A percentile compares a stretch with the other conserved stretches of the same genome.
These are phyloP conservation scores for Thymelicus sylvestris DNA, from an alignment of 2,888 invertebrate genomes.

Conservation along the genomic window DNA sequence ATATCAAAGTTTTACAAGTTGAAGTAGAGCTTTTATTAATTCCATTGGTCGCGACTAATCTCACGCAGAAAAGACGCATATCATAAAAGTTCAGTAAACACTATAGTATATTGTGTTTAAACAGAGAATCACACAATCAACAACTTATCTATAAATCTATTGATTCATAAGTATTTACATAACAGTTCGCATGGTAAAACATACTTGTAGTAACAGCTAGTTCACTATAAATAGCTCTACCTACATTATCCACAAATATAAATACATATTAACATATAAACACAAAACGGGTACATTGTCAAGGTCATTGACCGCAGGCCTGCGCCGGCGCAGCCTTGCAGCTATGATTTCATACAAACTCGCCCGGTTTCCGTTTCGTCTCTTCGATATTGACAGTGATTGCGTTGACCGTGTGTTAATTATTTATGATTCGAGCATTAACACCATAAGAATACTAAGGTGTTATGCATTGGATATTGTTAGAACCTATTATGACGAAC, in stretches of 20 bases:
- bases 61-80: too few relatives aligned
- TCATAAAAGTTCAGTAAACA: too few relatives aligned
- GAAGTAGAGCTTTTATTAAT: too few relatives aligned
- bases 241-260: slow-evolving; percentile 4
- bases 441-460: too few relatives aligned
- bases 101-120: too few relatives aligned
- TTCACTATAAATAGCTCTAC: slow-evolving; percentile 3
- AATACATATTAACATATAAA: slow-evolving; percentile 55
- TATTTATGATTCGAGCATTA: too few relatives aligned
- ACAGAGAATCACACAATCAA: too few relatives aligned
- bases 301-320: slow-evolving; percentile 70
- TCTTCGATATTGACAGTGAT: slow-evolving; percentile 16
- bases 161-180: neutral
- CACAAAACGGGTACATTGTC: slow-evolving; percentile 72
- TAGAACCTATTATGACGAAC: too few relatives aligned
- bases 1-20: too few relatives aligned
- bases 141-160: too few relatives aligned
- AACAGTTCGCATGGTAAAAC: neutral
- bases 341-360: slow-evolving; percentile 40
- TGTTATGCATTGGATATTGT: too few relatives aligned
- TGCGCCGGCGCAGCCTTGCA: slow-evolving; percentile 42
- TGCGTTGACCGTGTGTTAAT: neutral
- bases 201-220: neutral
- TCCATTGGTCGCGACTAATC: too few relatives aligned
- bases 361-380: slow-evolving; percentile 27